These are phyloP conservation scores for Cettia cetti DNA, from an alignment of 2,113 vertebrate genomes.

Conservation along the genomic window DNA sequence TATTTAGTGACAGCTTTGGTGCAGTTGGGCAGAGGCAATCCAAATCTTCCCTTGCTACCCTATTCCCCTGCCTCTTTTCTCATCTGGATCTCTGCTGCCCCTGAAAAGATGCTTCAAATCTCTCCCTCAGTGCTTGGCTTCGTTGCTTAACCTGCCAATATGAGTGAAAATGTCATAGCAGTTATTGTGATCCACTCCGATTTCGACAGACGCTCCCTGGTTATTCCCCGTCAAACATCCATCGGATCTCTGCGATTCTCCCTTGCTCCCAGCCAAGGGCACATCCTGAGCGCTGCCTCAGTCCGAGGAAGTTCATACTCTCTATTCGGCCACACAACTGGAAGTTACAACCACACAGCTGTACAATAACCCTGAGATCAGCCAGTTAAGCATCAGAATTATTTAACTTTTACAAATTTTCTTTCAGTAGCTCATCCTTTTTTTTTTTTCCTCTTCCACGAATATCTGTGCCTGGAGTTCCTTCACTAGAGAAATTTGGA, in stretches of 20 bases:
- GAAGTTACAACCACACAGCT: neutral
- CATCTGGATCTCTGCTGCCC: neutral
- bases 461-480: neutral
- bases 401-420: conserved; percentile 20
- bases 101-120: neutral
- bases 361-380: neutral
- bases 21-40: neutral
- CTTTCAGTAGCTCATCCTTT: neutral
- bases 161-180: neutral
- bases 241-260: neutral
- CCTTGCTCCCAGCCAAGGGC: neutral
- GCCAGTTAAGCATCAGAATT: neutral
- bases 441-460: neutral
- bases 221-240: neutral
- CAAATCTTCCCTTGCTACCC: neutral
- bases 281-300: neutral
- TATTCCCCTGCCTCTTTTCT: neutral
- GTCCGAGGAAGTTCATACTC: neutral
- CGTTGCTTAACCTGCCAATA: neutral
- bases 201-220: neutral
- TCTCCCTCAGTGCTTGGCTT: neutral
- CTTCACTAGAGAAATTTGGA: conserved; percentile 5
- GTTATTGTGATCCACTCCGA: neutral
- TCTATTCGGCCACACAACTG: neutral
- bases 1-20: neutral